Conservation (phyloP, 1,140 invertebrate species). For the Rhagoletis zephyria region DNA sequence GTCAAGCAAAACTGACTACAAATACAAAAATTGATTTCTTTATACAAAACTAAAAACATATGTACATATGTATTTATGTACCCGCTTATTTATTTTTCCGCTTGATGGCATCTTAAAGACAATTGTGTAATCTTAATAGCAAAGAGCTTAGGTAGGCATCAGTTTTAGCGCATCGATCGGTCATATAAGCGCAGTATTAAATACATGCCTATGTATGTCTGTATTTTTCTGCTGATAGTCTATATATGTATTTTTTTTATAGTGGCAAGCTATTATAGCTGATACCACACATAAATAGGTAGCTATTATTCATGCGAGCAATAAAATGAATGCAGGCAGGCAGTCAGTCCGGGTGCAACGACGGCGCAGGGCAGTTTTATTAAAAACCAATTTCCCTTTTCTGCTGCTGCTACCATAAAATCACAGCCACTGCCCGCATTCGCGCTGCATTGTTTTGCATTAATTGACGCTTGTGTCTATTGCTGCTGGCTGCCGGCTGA, state of each 20-base stretch:
- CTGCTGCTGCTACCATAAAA: background rate
- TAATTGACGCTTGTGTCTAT: constrained; percentile 34
- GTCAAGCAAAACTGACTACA: background rate
- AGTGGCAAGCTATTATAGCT: constrained; percentile 11
- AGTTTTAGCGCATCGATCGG: background rate
- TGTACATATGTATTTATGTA: background rate
- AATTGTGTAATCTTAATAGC: constrained; percentile 32
- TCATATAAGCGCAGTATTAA: too few species aligned
- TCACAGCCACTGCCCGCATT: background rate
- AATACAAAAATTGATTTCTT: too few species aligned
- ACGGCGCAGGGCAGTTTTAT: background rate
- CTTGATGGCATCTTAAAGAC: background rate
- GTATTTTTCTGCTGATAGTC: background rate
- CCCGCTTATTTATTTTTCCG: background rate
- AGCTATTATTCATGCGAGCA: background rate
- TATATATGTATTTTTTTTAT: background rate
- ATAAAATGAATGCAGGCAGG: background rate
- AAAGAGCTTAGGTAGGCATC: background rate
- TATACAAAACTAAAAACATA: background rate
- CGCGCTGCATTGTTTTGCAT: background rate
- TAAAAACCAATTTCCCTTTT: background rate
- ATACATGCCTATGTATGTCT: background rate
- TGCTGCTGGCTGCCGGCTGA: background rate
- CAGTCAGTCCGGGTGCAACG: background rate
- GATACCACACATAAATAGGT: background rate